These are phyloP conservation scores for Pelecanoides urinatrix DNA, from an alignment of 2,113 vertebrate genomes.

Conservation along the genomic window DNA sequence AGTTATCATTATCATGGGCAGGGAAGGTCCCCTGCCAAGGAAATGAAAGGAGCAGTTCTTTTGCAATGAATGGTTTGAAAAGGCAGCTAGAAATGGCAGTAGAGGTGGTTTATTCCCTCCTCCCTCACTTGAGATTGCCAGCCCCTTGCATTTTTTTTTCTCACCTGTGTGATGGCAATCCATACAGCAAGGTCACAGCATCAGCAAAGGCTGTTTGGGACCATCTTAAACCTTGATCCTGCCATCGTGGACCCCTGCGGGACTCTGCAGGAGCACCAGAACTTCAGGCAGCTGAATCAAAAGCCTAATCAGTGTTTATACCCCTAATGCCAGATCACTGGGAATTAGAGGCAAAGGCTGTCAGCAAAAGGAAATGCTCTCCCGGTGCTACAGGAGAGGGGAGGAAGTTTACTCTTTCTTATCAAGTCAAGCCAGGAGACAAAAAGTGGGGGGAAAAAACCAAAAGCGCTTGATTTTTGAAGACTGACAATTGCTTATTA, in stretches of 20 bases:
- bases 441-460: not conserved
- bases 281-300: not conserved
- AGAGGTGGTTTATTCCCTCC: not conserved
- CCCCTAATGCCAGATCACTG: not conserved
- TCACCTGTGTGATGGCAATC: not conserved
- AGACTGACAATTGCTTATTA: slow-evolving; percentile 53
- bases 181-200: not conserved
- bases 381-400: not conserved
- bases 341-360: slow-evolving; percentile 1
- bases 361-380: slow-evolving; percentile 19
- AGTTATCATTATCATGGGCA: not conserved
- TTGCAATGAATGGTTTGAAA: not conserved
- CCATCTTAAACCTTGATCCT: not conserved
- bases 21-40: not conserved
- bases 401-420: not conserved
- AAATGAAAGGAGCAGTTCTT: slow-evolving; percentile 45
- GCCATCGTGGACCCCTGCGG: not conserved
- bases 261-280: not conserved
- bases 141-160: not conserved
- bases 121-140: not conserved
- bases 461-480: not conserved
- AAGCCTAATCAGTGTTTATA: slow-evolving; percentile 9
- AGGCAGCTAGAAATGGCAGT: not conserved
- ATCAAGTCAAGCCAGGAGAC: not conserved
- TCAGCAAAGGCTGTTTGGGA: not conserved